Evolutionary conservation across 2,888 invertebrate genomes (phyloP).

Genomic region (Apodemia duryi): DNA sequence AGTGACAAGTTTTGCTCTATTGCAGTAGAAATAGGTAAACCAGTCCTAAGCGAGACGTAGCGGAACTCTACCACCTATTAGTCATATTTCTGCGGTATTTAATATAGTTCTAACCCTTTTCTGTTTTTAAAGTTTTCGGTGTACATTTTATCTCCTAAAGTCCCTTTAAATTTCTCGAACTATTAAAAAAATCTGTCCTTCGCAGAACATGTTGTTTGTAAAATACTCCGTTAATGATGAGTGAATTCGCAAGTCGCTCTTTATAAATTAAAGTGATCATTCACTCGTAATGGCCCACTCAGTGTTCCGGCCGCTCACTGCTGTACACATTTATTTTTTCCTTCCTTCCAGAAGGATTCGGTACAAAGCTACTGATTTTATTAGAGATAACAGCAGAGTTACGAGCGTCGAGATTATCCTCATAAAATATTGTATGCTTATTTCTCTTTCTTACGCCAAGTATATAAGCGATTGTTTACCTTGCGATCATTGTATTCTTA

Average conservation of each 20-base stretch:
- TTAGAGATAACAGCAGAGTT: slow-evolving; percentile 7
- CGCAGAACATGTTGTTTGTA: no score
- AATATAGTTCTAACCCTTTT: no score
- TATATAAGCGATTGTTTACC: background rate
- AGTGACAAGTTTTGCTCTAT: no score
- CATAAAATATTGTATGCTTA: background rate
- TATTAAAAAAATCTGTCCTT: no score
- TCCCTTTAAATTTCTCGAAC: no score
- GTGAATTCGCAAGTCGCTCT: background rate
- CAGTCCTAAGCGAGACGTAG: no score
- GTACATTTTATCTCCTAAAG: no score
- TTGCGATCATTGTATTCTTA: background rate
- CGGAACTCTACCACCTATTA: no score
- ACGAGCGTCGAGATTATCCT: slow-evolving; percentile 2
- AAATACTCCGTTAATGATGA: background rate
- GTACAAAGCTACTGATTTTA: slow-evolving; percentile 11
- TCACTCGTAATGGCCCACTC: slow-evolving; percentile 1
- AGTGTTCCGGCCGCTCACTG: background rate
- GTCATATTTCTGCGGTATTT: no score
- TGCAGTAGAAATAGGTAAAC: no score
- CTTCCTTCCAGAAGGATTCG: background rate
- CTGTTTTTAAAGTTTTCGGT: no score
- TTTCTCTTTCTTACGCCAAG: background rate
- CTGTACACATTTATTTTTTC: slow-evolving; percentile 9
- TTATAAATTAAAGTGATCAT: slow-evolving; percentile 9